Evolutionary conservation across 2,113 vertebrate species (phyloP), one percentile per base, ranked within the genome.

Genomic region (Oryzias melastigma): DNA sequence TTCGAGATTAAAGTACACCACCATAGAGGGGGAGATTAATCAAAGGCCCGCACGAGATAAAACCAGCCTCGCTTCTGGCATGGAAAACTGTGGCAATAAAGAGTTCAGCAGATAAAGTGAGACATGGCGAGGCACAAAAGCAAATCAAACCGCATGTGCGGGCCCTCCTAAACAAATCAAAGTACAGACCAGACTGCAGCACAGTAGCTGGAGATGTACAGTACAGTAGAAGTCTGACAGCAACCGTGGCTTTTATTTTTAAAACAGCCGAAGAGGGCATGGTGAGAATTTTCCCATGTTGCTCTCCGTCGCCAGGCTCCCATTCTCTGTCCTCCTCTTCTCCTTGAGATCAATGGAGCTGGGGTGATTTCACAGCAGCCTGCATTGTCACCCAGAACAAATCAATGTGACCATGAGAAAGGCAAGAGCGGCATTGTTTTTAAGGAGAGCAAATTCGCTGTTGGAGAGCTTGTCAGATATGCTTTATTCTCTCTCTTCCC

Each of bases 341-440:
- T 87, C 75, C 83, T 84, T 83, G 82, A 86, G 90, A 91, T 92
- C 87, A 86, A 90, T 90, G 86, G 85, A 45, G 64, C 71, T 79
- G 83, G 82, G 77, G 83, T 73, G 77, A 88, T 85, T 89, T 91
- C 82, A 88, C 85, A 87, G 87, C 85, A 87, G 86, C 84, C 83
- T 73, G 83, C 82, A 75, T 82, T 85, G 87, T 89, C 88, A 86
- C 83, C 82, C 85, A 86, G 85, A 88, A 89, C 86, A 91, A 90
- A 92, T 91, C 91, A 89, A 92, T 90, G 86, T 83, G 75, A 88
- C 88, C 85, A 82, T 80, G 88, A 92, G 85, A 81, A 86, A 87
- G 80, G 87, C 85, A 76, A 83, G 81, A 85, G 86, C 73, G 80
- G 77, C 84, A 86, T 89, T 87, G 88, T 90, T 88, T 89, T 89